Evolutionary conservation across 2,113 vertebrate genomes (phyloP), one percentile per base, ranked within the genome.

Genomic region (Shinisaurus crocodilurus): DNA sequence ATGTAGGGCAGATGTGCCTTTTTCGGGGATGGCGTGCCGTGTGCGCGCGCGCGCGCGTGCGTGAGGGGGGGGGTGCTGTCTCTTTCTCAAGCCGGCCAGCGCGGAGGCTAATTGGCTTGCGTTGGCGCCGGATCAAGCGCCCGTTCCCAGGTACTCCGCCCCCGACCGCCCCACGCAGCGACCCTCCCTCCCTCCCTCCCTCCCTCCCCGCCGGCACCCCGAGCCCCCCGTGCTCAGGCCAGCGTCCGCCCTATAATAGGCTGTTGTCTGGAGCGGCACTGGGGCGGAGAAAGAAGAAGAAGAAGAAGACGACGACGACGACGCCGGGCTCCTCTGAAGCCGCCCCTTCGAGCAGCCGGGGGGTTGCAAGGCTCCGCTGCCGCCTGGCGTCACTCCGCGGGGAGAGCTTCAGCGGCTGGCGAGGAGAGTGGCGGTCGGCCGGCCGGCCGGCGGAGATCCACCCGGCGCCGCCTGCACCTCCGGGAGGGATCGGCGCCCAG

Each of bases 201-300:
- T 85, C 94, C 83, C 63, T 54, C 90, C 90, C 90, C 69, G 20
- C 37, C 88, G 13, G 13, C 88, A 10, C 45, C 87, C 29, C 89
- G 7, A 82, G 88, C 85, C 92, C 90, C 84, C 86, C 76, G 91
- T 86, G 89, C 93, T 90, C 91, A 12, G 65, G 57, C 87, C 89
- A 85, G 92, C 87, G 32, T 90, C 63, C 75, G 81, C 88, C 40
- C 79, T 95, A 93, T 94, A 92, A 95, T 92, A 93, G 95, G 95
- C 92, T 67, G 37, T 72, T 77, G 90, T 92, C 75, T 88, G 90
- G 8, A 63, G 70, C 90, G 7, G 91, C 50, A 48, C 89, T 67
- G 93, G 92, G 96, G 94, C 89, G 96, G 96, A 77, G 94, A 85
- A 74, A 95, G 54, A 29, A 86, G 85, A 50, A 48, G 57, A 20